These are phyloP conservation scores for Torymus auratus DNA, from an alignment of 2,888 invertebrate genomes.

Conservation along the genomic window DNA sequence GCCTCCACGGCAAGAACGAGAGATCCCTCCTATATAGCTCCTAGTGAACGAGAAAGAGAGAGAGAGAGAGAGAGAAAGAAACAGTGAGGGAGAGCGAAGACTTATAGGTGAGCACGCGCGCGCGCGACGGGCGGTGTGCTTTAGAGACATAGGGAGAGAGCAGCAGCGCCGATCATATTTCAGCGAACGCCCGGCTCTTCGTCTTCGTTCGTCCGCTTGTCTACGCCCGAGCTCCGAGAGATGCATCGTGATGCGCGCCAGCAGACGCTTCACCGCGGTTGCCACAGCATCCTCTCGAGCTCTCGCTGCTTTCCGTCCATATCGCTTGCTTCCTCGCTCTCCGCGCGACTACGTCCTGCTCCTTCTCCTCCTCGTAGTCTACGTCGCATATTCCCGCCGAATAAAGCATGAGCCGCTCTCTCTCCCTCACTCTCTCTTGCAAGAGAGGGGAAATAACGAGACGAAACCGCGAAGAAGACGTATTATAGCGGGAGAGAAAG, in stretches of 20 bases:
- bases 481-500: neutral
- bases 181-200: conserved; percentile 34
- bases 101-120: neutral
- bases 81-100: neutral
- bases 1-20: conserved; percentile 15
- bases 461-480: conserved; percentile 26
- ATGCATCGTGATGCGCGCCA: conserved; percentile 36
- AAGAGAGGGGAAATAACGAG: conserved; percentile 39
- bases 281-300: conserved; percentile 9
- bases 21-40: neutral
- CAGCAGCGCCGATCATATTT: conserved; percentile 53
- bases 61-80: neutral
- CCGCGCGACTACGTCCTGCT: neutral
- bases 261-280: neutral
- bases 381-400: conserved; percentile 22
- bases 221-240: conserved; percentile 7
- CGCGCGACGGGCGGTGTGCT: too few species aligned
- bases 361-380: neutral
- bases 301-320: neutral
- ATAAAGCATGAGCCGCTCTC: conserved; percentile 24
- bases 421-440: too few species aligned
- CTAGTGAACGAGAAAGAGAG: neutral
- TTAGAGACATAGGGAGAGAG: neutral
- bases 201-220: conserved; percentile 50
- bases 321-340: neutral